Conservation (phyloP, 2,888 invertebrate genomes). For the Reticulitermes lucifugus region DNA sequence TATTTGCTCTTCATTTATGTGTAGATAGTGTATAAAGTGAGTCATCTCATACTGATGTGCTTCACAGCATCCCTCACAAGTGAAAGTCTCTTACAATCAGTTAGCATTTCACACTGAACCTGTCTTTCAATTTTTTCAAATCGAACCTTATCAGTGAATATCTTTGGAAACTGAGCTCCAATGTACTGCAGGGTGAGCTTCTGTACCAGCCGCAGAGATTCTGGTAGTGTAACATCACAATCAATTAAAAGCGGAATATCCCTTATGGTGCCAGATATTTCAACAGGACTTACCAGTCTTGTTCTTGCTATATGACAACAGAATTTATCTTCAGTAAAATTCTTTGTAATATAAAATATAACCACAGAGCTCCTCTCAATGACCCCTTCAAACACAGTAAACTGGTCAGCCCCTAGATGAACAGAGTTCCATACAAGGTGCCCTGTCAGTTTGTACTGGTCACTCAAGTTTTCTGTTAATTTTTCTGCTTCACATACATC, state of each 20-base stretch:
- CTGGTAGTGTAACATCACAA: neutral
- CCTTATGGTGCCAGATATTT: neutral
- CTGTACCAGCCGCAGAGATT: neutral
- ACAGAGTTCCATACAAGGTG: slow-evolving; percentile 17
- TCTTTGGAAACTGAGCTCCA: slow-evolving; percentile 8
- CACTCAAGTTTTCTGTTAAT: slow-evolving; percentile 1
- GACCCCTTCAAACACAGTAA: slow-evolving; percentile 8
- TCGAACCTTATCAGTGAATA: slow-evolving; percentile 5
- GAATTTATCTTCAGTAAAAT: slow-evolving; percentile 12
- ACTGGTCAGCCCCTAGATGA: neutral
- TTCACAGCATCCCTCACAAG: neutral
- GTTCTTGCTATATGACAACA: slow-evolving; percentile 17
- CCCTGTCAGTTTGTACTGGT: neutral
- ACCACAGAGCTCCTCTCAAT: slow-evolving; percentile 6
- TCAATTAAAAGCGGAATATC: slow-evolving; percentile 23
- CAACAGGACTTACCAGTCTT: neutral
- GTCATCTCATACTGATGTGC: neutral
- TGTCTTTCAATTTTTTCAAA: neutral
- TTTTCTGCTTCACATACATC: slow-evolving; percentile 5
- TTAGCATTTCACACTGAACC: slow-evolving; percentile 9
- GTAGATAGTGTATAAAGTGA: neutral
- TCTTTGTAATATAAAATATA: slow-evolving; percentile 23
- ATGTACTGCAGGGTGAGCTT: slow-evolving; percentile 13
- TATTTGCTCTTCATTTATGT: too few species aligned
- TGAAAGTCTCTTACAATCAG: neutral